Base-by-base conservation (phyloP, 2,888 invertebrate species). In the Melitaea athalia region DNA sequence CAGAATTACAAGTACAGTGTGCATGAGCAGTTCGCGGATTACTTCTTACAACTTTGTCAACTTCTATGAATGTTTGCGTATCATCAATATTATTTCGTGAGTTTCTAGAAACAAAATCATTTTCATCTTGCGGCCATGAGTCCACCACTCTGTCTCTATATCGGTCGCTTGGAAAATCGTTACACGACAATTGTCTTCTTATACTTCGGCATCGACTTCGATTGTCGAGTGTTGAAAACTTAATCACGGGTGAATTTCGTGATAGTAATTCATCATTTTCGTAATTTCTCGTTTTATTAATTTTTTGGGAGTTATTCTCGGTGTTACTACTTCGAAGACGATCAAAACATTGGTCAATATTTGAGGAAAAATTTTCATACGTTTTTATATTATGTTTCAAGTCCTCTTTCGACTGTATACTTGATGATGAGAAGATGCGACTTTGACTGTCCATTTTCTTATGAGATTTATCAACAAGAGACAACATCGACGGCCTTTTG, bases 321-420 rank as follows among this genome's bases (percentile, higher is more conserved):
- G 81, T 75, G 74, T 78, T 83, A 67, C 82, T 78, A 75, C 81
- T 86, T 78, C 88, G 86, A 62, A 90, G 81, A 79, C 91, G 89
- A 75, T 92, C 92, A 67, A 92, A 90, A 81, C 91, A 91, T 81
- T 91, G 91, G 81, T 93, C 93, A 75, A 93, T 89, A 72, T 93
- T 92, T 57, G 91, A 89, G 60, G 93, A 90, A 80, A 91, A 93
- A 78, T 92, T 93, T 61, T 90, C 89, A 76, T 93, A 93, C 50
- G 91, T 85, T 17, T 73, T 73, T 63, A 80, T 77, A 74, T 85
- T 88, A 74, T 84, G 86, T 82, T 89, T 89, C 67, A 84, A 77
- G 68, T 90, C 89, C 67, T 87, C 87, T 81, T 91, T 91, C 66
- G 85, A 81, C 79, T 85, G 92, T 76, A 83, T 84, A 67, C 86